Evolutionary conservation across 2,797 vertebrate species (phyloP), one percentile per base, ranked within the genome.

Genomic region (Balearica regulorum): DNA sequence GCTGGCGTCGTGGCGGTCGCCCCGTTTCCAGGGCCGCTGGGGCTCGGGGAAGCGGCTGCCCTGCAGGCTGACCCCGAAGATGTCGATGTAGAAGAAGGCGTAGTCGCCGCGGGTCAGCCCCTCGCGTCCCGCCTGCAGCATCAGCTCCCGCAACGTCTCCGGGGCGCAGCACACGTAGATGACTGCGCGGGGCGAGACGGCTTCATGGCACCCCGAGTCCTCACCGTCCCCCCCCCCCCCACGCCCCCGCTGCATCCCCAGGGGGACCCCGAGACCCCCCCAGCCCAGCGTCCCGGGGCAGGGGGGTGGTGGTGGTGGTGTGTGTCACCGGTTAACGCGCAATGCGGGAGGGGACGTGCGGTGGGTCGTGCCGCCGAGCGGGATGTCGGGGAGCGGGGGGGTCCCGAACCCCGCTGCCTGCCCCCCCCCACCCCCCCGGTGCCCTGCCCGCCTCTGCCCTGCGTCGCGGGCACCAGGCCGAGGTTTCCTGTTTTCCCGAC

Each of bases 81-180:
- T 97, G 87, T 99, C 99, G 18, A 99, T 98, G 97, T 98, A 99
- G 98, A 99, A 99, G 96, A 99, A 99, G 60, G 98, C 98, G 3
- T 98, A 99, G 18, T 99, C 98, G 5, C 98, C 98, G 8, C 95
- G 62, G 22, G 98, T 97, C 48, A 98, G 94, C 17, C 98, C 98
- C 13, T 98, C 97, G 7, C 90, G 97, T 81, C 93, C 95, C 25
- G 99, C 98, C 78, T 98, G 96, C 51, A 99, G 97, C 98, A 99
- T 98, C 93, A 99, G 97, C 46, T 96, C 97, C 68, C 98, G 97
- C 97, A 99, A 98, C 43, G 97, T 97, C 26, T 98, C 98, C 8
- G 98, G 97, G 33, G 98, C 96, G 31, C 98, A 99, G 97, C 99
- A 99, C 43, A 99, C 62, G 69, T 99, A 99, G 83, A 99, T 98